phyloP scores from a whole-genome alignment of 2,797 vertebrate species.

The Poecile montanus region DNA sequence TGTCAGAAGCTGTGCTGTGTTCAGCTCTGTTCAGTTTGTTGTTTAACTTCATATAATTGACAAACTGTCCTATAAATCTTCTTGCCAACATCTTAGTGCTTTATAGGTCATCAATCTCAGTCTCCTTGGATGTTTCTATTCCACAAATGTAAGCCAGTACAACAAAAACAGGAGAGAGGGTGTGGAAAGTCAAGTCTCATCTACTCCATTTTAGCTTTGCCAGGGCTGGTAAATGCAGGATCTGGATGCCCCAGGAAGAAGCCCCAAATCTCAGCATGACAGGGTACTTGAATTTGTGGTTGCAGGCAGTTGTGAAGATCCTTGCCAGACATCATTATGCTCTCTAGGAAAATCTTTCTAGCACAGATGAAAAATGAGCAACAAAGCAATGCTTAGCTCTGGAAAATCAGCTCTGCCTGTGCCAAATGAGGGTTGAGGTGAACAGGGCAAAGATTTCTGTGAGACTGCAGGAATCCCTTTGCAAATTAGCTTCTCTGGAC shows the following conservation, averaged over 20 bases:
- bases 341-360: neutral
- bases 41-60: conserved; percentile 25
- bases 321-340: neutral
- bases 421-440: neutral
- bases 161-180: neutral
- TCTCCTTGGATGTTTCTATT: neutral
- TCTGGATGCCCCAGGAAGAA: neutral
- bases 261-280: neutral
- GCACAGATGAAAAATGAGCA: neutral
- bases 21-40: neutral
- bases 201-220: neutral
- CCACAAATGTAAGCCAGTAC: neutral
- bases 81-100: neutral
- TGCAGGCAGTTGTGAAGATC: neutral
- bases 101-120: neutral
- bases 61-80: conserved; percentile 29
- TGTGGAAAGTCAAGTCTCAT: neutral
- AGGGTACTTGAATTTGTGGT: fast-evolving
- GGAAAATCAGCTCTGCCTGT: neutral
- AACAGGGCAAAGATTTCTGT: neutral
- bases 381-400: fast-evolving
- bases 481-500: neutral
- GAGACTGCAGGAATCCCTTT: neutral
- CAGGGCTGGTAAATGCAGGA: neutral
- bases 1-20: neutral